A percentile compares a stretch with the other conserved stretches of the same genome.
Conservation (phyloP, 2,113 vertebrate species). For the Lasiurus cinereus region DNA sequence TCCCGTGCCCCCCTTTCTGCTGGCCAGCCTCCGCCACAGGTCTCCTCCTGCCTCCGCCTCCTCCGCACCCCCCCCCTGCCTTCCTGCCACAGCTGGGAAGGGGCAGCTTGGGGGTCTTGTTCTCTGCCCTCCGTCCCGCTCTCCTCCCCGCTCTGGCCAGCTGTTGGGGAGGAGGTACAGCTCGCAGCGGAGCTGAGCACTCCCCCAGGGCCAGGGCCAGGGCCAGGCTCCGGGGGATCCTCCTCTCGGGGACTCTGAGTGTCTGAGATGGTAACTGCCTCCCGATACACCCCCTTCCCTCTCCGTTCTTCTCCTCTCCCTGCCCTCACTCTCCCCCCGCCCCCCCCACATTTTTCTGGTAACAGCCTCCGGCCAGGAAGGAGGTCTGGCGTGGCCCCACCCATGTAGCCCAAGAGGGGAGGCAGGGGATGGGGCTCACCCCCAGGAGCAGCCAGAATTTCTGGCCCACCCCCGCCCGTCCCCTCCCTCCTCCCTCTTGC, state of each 20-base stretch:
- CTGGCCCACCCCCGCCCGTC: slow-evolving; percentile 67
- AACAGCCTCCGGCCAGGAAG: slow-evolving; percentile 72
- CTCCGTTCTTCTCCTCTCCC: slow-evolving; percentile 53
- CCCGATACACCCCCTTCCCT: slow-evolving; percentile 47
- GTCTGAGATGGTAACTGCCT: slow-evolving; percentile 56
- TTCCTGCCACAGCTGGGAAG: slow-evolving; percentile 74
- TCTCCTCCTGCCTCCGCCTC: slow-evolving; percentile 73
- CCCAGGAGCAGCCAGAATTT: slow-evolving; percentile 63
- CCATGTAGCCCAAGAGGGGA: slow-evolving; percentile 60
- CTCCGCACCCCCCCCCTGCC: slow-evolving; percentile 48
- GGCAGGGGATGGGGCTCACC: slow-evolving; percentile 48
- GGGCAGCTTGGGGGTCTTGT: slow-evolving; percentile 69
- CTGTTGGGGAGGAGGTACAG: slow-evolving; percentile 43
- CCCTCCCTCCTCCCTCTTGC: slow-evolving; percentile 68
- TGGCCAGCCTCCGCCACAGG: slow-evolving; percentile 69
- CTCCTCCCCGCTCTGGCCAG: slow-evolving; percentile 57
- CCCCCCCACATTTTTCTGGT: slow-evolving; percentile 56
- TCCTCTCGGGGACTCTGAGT: slow-evolving; percentile 67
- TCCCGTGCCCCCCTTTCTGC: slow-evolving; percentile 72
- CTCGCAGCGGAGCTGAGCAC: slow-evolving; percentile 54
- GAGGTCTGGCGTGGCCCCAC: slow-evolving; percentile 46
- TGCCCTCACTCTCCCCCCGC: slow-evolving; percentile 36
- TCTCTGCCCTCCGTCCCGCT: not conserved
- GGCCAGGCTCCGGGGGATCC: slow-evolving; percentile 65
- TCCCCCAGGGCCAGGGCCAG: slow-evolving; percentile 69